Evolutionary conservation across 2,113 vertebrate genomes (phyloP), one percentile per base, ranked within the genome.

Genomic region (Labrus mixtus): DNA sequence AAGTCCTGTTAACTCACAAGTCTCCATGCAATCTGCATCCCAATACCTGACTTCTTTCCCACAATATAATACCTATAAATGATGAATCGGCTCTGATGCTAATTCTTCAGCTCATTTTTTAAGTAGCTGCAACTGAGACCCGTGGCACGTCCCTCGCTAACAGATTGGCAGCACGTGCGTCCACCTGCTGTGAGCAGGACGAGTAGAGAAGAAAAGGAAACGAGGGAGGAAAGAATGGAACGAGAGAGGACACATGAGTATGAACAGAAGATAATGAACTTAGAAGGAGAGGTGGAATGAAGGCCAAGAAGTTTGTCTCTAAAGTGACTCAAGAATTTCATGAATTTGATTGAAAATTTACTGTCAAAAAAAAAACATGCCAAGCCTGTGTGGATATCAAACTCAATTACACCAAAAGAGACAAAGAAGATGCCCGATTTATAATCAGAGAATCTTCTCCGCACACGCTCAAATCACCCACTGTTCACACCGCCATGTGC

Each of bases 401-500:
- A 55, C 23, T 68, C 70, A 79, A 60, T 74, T 57, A 65, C 53
- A 79, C 60, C 43, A 33, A 17, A 79, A 37, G 20, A 74, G 48
- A 73, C 63, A 60, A 61, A 70, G 39, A 39, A 59, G 70, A 66
- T 19, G 48, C 23, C 43, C 29, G 43, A 39, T 70, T 66, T 76
- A 58, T 57, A 62, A 82, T 61, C 66, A 20, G 56, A 61, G 37
- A 73, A 36, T 54, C 39, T 41, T 50, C 56, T 22, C 13, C 11
- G 8, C 50, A 29, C 53, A 43, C n/a, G 46, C 43, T 53, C 67
- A 64, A 58, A 58, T 72, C 71, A 63, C 70, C 65, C 15, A 69
- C 80, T 48, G 79, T 57, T 73, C 84, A 76, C 78, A 20, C 46
- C 3, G 10, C 54, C 41, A 17, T 43, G 60, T 15, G 51, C 77